Percentiles rank a stretch among this genome's conserved stretches.
Conservation (phyloP, 2,797 vertebrate species). For the Smutsia gigantea region DNA sequence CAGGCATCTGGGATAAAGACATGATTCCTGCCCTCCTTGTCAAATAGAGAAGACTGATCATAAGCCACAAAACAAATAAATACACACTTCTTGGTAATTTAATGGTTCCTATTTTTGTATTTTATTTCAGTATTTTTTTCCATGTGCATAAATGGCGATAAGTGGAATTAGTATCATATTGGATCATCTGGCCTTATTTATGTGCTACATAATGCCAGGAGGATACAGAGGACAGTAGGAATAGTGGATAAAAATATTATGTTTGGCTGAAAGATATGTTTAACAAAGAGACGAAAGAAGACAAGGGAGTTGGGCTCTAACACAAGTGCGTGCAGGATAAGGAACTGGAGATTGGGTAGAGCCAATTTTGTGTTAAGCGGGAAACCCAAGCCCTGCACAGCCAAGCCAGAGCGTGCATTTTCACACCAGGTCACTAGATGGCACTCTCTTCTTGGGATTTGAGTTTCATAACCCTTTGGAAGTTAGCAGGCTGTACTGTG, state of each 20-base stretch:
- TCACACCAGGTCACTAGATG: slow-evolving; percentile 2
- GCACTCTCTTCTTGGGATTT: not conserved
- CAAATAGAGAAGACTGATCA: not conserved
- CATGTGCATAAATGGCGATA: not conserved
- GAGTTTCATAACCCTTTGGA: not conserved
- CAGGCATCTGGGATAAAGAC: not conserved
- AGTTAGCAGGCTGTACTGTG: accelerated
- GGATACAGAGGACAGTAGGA: not conserved
- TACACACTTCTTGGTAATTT: not conserved
- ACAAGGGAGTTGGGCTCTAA: not conserved
- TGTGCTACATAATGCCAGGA: not conserved
- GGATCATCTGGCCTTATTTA: not conserved
- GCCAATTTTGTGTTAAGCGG: not conserved
- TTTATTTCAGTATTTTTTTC: not conserved
- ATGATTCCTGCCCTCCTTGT: not conserved
- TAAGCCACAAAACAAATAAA: not conserved
- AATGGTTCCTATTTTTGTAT: not conserved
- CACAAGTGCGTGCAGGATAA: not conserved
- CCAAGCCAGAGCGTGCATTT: not conserved
- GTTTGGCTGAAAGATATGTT: not conserved
- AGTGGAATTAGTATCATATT: not conserved
- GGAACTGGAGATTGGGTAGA: not conserved
- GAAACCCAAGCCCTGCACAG: not conserved
- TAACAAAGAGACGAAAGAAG: not conserved
- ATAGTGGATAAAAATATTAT: not conserved